phyloP scores from a whole-genome alignment of 1,140 invertebrate species.

The Drosophila seguyi region DNA sequence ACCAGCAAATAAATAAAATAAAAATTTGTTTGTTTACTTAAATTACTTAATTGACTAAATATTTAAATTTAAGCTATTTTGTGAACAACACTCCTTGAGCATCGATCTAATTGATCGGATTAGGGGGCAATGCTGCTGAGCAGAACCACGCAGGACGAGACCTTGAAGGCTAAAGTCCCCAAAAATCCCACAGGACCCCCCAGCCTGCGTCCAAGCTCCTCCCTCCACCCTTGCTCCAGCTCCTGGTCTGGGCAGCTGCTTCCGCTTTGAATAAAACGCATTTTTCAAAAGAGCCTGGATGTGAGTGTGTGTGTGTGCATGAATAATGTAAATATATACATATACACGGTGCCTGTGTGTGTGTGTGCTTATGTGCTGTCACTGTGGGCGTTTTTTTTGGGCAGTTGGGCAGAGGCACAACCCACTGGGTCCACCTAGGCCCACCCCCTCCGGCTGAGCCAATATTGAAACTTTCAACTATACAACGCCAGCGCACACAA shows the following conservation, averaged over 20 bases:
- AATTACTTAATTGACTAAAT: background rate
- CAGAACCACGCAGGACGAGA: slow-evolving; percentile 7
- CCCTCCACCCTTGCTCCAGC: background rate
- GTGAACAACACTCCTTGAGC: background rate
- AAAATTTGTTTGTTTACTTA: background rate
- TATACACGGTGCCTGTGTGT: slow-evolving; percentile 9
- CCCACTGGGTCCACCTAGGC: slow-evolving; percentile 2
- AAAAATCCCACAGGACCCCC: slow-evolving; percentile 31
- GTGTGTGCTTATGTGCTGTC: slow-evolving; percentile 57
- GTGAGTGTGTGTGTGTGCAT: slow-evolving; percentile 61
- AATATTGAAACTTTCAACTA: slow-evolving; percentile 83
- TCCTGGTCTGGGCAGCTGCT: slow-evolving; percentile 56
- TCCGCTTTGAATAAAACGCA: slow-evolving; percentile 75
- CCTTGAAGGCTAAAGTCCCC: slow-evolving; percentile 20
- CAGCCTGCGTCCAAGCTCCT: background rate
- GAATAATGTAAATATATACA: slow-evolving; percentile 68
- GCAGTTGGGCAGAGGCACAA: slow-evolving; percentile 58
- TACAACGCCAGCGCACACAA: slow-evolving; percentile 44
- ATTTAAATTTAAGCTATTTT: background rate
- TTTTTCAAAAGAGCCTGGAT: slow-evolving; percentile 71
- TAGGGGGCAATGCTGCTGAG: background rate
- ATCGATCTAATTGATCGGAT: background rate
- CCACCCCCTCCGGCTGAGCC: slow-evolving; percentile 31
- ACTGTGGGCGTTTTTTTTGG: slow-evolving; percentile 69
- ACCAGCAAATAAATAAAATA: too few species aligned